Base-by-base conservation (phyloP, 92 coral and sea anemone genomes). In the Porites evermanni region DNA sequence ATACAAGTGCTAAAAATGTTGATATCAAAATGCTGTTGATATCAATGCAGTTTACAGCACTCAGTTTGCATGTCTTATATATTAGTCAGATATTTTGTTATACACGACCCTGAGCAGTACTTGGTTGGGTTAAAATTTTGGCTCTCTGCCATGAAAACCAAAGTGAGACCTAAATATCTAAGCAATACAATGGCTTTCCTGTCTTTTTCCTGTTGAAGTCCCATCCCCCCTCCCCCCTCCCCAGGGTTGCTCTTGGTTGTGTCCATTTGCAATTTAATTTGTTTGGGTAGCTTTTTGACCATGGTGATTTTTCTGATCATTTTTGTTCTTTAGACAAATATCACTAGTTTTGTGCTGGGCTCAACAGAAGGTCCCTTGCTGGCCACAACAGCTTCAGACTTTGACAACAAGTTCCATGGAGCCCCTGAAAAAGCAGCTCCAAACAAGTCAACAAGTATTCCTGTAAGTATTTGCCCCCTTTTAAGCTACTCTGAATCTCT, bases 381-480 rank as follows among this genome's bases (percentile, higher is more conserved):
- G 84, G 92, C 95, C 17, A 92, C 98, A 14, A 85, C 94, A 66
- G 82, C 92, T 2, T 81, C 84, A 77, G 98, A 94, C 86, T 94
- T 92, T 88, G 98, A 92, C 51, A 67, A 81, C 61, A 93, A 91
- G 80, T 84, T 89, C 74, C 75, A 72, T 61, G 89, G 86, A 72
- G 91, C 87, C 47, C 91, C 84, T 11, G 78, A 50, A n/a, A 92
- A 90, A 75, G 92, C 89, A 21, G 87, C 80, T 26, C 95, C 95
- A 12, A 91, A 87, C 82, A 24, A 88, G 79, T 88, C 91, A 74
- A 94, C 98, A n/a, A 92, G 86, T 23, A 94, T 92, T 60, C 92
- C 94, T 6, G 98, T 94, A 75, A 87, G 95, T 82, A 6, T 24
- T 16, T 20, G 51, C 78, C 61, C 54, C 8, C 14, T 51, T 47